Evolutionary conservation across 2,113 vertebrate genomes (phyloP).

Genomic region (Chitala chitala): DNA sequence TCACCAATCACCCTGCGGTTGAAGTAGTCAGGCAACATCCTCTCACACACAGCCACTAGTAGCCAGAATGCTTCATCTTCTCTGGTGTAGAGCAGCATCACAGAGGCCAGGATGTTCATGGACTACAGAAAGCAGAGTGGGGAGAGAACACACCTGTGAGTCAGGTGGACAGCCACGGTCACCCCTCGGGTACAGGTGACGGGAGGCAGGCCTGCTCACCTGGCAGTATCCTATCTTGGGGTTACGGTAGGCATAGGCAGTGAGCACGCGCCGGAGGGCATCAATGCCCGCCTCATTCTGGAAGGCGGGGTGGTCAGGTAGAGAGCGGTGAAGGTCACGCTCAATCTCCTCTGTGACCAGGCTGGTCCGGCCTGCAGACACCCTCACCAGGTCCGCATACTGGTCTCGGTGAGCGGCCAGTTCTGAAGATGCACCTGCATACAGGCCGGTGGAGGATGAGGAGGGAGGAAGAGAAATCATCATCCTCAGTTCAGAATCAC

Average conservation of each 20-base stretch:
- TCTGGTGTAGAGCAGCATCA: conserved; percentile 84
- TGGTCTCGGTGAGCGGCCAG: conserved; percentile 72
- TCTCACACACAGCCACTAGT: conserved; percentile 88
- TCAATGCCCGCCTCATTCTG: conserved; percentile 86
- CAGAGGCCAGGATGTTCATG: conserved; percentile 96
- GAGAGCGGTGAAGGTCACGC: conserved; percentile 87
- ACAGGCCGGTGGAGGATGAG: not conserved
- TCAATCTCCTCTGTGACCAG: conserved; percentile 91
- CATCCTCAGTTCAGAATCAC: too few relatives aligned
- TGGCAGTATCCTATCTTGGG: conserved; percentile 98
- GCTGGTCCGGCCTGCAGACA: conserved; percentile 76
- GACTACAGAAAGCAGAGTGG: conserved; percentile 66
- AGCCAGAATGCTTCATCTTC: conserved; percentile 98
- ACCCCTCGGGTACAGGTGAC: not conserved
- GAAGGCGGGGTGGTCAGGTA: conserved; percentile 92
- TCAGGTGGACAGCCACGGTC: not conserved
- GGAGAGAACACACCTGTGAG: not conserved
- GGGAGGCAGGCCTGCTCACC: conserved; percentile 50
- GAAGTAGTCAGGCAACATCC: conserved; percentile 96
- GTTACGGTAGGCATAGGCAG: conserved; percentile 86
- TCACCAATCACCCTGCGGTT: conserved; percentile 86
- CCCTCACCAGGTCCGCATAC: conserved; percentile 74
- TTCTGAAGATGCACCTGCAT: conserved; percentile 73
- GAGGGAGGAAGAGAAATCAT: too few relatives aligned
- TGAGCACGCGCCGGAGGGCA: conserved; percentile 83